These are phyloP conservation scores for Tiaroga cobitis DNA, from an alignment of 2,797 vertebrate genomes.

Conservation along the genomic window DNA sequence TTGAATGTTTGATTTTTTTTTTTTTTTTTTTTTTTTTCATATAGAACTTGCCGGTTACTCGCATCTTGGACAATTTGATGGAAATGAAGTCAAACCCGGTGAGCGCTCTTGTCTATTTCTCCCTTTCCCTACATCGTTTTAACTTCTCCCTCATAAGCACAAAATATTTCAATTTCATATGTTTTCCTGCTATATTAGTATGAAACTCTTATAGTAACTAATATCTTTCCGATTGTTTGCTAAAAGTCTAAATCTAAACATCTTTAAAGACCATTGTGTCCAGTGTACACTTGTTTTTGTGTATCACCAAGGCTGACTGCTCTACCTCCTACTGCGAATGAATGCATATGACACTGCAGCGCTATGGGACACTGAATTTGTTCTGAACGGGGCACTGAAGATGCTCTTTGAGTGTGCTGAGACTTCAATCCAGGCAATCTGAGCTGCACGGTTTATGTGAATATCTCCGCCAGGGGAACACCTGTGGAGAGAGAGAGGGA, in stretches of 20 bases:
- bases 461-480: constrained; percentile 44
- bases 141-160: neutral
- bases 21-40: constrained; percentile 40
- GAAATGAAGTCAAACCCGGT: constrained; percentile 98
- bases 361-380: constrained; percentile 14
- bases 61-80: constrained; percentile 95
- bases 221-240: neutral
- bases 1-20: neutral
- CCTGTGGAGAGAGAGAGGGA: constrained; percentile 37
- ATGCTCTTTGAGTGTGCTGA: constrained; percentile 32
- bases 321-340: constrained; percentile 16
- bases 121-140: neutral
- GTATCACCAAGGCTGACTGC: constrained; percentile 3
- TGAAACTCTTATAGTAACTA: neutral
- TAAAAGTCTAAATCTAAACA: constrained; percentile 5
- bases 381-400: constrained; percentile 32
- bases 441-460: constrained; percentile 43
- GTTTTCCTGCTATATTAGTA: neutral
- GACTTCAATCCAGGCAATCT: constrained; percentile 29
- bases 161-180: neutral
- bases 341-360: constrained; percentile 3
- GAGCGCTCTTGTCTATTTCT: constrained; percentile 67
- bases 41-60: constrained; percentile 95
- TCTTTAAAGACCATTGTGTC: neutral
- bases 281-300: neutral